Conservation (phyloP, 2,888 invertebrate species). For the Periphyllus acericola region DNA sequence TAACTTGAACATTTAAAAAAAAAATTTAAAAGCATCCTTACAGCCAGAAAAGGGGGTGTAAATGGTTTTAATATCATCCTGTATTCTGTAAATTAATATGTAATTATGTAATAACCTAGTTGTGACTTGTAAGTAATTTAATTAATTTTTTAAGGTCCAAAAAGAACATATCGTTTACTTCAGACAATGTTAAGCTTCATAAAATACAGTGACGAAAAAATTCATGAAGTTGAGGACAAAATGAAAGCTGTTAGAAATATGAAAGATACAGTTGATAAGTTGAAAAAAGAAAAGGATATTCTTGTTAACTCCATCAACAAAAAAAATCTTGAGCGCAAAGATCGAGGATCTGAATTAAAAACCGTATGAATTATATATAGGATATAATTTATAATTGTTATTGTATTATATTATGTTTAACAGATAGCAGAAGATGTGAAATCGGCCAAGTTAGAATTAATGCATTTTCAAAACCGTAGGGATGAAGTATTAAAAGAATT, state of each 20-base stretch:
- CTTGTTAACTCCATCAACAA: conserved; percentile 38
- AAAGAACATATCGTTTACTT: conserved; percentile 45
- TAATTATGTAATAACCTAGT: too few species aligned
- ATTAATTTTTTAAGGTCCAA: conserved; percentile 31
- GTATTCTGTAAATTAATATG: too few species aligned
- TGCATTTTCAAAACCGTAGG: conserved; percentile 22
- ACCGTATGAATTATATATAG: conserved; percentile 7
- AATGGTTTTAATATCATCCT: too few species aligned
- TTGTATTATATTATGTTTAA: neutral
- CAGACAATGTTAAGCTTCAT: conserved; percentile 55
- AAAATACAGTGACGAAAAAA: conserved; percentile 56
- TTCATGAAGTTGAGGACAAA: conserved; percentile 28
- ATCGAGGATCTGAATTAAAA: conserved; percentile 48
- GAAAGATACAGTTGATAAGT: conserved; percentile 50
- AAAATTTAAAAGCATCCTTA: too few species aligned
- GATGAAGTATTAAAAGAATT: conserved; percentile 38
- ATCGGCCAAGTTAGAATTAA: neutral
- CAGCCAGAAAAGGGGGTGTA: too few species aligned
- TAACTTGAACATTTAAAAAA: too few species aligned
- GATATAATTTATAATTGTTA: neutral
- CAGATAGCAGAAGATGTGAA: conserved; percentile 36
- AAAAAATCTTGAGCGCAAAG: conserved; percentile 26
- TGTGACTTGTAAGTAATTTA: too few species aligned
- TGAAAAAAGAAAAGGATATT: conserved; percentile 35
- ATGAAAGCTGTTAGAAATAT: conserved; percentile 56